Conservation (phyloP, 1,140 invertebrate genomes). For the Aporrectodea caliginosa region DNA sequence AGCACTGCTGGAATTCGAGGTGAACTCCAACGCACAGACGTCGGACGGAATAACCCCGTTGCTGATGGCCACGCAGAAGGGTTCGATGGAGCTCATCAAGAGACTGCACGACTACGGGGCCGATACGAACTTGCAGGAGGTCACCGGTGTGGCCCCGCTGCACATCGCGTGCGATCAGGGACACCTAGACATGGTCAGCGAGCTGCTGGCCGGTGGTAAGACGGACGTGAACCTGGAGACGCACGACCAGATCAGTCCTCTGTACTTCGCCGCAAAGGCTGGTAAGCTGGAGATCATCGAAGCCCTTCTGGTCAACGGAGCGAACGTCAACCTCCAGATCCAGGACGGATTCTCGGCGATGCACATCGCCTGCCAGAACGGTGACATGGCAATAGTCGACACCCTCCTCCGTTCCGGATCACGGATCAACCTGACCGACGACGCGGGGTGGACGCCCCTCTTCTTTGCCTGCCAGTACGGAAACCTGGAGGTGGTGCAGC, state of each 20-base stretch:
- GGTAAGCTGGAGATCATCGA: constrained; percentile 12
- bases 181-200: constrained; percentile 15
- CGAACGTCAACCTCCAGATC: constrained; percentile 20
- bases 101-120: not conserved
- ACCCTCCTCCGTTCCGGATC: constrained; percentile 22
- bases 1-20: constrained; percentile 8
- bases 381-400: constrained; percentile 25
- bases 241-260: constrained; percentile 25
- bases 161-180: constrained; percentile 31
- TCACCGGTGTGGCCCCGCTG: constrained; percentile 29
- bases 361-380: constrained; percentile 33
- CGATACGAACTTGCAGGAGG: constrained; percentile 15
- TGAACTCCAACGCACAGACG: constrained; percentile 27
- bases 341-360: constrained; percentile 30
- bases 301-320: not conserved
- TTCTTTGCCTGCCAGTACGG: constrained; percentile 35
- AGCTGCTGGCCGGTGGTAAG: constrained; percentile 15
- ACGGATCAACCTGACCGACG: constrained; percentile 22
- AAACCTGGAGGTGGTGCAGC: constrained; percentile 23
- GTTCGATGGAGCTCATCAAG: not conserved
- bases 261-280: constrained; percentile 30
- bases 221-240: constrained; percentile 19
- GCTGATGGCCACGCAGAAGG: constrained; percentile 31
- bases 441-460: constrained; percentile 32
- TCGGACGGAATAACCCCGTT: constrained; percentile 30